A percentile compares a stretch with the other conserved stretches of the same genome.
Conservation (phyloP, 2,797 vertebrate genomes). For the Holocentrus rufus region DNA sequence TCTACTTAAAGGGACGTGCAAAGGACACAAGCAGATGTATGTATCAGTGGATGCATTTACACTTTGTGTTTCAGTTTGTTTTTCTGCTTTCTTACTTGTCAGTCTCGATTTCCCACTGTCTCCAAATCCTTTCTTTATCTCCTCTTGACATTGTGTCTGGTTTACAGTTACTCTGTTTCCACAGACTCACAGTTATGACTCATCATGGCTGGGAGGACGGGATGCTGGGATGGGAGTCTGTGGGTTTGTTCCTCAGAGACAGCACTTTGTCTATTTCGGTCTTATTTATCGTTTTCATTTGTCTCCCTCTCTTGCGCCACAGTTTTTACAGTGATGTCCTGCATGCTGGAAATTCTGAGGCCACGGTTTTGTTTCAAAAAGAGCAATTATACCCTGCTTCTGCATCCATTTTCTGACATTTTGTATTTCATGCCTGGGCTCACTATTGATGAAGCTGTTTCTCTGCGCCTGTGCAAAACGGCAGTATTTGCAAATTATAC, state of each 20-base stretch:
- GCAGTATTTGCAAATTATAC: background rate
- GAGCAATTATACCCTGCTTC: background rate
- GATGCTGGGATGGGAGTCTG: background rate
- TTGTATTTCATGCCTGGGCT: background rate
- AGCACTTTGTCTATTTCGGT: background rate
- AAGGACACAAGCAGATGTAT: background rate
- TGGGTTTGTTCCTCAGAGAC: constrained; percentile 1
- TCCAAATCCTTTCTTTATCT: background rate
- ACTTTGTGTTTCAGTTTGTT: no score
- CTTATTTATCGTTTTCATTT: constrained; percentile 7
- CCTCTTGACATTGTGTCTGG: constrained; percentile 5
- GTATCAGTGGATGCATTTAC: no score
- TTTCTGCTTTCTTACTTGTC: background rate
- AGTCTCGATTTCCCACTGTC: background rate
- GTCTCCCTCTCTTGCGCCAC: background rate
- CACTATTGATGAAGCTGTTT: background rate
- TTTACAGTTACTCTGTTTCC: no score
- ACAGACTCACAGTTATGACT: constrained; percentile 3
- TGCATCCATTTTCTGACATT: background rate
- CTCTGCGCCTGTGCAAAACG: background rate
- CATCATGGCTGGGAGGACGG: constrained; percentile 5
- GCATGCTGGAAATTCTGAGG: background rate
- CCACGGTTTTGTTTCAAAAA: background rate
- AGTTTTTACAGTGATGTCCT: background rate
- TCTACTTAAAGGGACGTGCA: background rate